Conservation (phyloP, 1,140 invertebrate genomes). For the Musca vetustissima region DNA sequence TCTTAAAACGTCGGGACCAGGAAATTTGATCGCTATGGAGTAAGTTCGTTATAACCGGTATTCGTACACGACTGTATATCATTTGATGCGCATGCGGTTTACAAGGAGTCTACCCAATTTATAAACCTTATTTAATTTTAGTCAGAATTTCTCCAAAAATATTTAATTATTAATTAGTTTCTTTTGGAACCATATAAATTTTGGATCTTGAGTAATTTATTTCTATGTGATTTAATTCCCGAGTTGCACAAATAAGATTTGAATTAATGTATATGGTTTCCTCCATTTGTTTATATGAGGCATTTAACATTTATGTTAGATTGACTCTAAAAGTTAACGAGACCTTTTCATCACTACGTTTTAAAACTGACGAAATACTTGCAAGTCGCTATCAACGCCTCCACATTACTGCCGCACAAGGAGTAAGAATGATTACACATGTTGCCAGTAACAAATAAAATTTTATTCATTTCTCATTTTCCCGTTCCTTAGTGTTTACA, state of each 20-base stretch:
- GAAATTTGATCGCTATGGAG: no score
- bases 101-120: no score
- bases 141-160: no score
- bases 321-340: slow-evolving; percentile 22
- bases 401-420: neutral
- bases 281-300: neutral
- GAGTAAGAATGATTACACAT: slow-evolving; percentile 47
- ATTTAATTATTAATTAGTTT: no score
- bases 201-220: no score
- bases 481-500: slow-evolving; percentile 19
- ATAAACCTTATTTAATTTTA: no score
- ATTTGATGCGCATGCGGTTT: no score
- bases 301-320: slow-evolving; percentile 20
- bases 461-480: slow-evolving; percentile 46
- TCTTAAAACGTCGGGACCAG: no score
- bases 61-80: no score
- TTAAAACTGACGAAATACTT: slow-evolving; percentile 6
- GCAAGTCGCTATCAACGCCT: neutral
- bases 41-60: no score
- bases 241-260: neutral
- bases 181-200: no score
- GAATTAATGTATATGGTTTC: slow-evolving; percentile 1
- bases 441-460: slow-evolving; percentile 55
- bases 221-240: neutral
- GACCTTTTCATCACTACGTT: neutral